Conservation (phyloP, 2,797 vertebrate genomes). For the Crocodylus rhombifer region DNA sequence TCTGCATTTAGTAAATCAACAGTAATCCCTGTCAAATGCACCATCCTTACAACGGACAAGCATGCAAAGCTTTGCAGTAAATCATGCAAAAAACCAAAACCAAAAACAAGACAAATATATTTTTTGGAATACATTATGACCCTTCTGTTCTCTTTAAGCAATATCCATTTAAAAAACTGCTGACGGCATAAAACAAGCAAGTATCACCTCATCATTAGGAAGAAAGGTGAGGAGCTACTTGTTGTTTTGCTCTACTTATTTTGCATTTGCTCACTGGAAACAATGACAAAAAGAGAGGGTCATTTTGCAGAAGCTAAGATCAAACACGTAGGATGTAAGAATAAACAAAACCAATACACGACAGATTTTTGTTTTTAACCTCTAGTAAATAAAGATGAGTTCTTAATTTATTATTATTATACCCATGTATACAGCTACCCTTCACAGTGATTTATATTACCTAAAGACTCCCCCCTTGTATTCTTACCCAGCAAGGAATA, state of each 20-base stretch:
- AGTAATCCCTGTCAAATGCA: conserved; percentile 55
- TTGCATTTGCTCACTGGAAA: not conserved
- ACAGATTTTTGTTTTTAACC: conserved; percentile 47
- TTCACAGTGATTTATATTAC: conserved; percentile 75
- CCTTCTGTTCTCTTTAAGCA: conserved; percentile 20
- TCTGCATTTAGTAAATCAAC: conserved; percentile 51
- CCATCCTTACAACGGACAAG: conserved; percentile 20
- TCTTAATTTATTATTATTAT: conserved; percentile 74
- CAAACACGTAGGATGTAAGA: not conserved
- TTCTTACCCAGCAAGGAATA: conserved; percentile 76
- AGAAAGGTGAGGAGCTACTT: not conserved
- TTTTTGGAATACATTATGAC: not conserved
- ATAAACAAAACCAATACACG: conserved; percentile 42
- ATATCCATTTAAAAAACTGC: conserved; percentile 33
- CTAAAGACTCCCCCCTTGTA: conserved; percentile 72
- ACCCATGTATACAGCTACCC: conserved; percentile 73
- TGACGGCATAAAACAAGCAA: not conserved
- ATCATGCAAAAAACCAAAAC: not conserved
- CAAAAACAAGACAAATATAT: too few relatives aligned
- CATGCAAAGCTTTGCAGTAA: conserved; percentile 47
- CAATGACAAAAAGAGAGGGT: not conserved
- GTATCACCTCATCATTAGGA: conserved; percentile 31
- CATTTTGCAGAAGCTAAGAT: not conserved
- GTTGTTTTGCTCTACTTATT: conserved; percentile 13
- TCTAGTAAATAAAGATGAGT: conserved; percentile 64